These are phyloP conservation scores for Balearica regulorum DNA, from an alignment of 2,797 vertebrate genomes.

Conservation along the genomic window DNA sequence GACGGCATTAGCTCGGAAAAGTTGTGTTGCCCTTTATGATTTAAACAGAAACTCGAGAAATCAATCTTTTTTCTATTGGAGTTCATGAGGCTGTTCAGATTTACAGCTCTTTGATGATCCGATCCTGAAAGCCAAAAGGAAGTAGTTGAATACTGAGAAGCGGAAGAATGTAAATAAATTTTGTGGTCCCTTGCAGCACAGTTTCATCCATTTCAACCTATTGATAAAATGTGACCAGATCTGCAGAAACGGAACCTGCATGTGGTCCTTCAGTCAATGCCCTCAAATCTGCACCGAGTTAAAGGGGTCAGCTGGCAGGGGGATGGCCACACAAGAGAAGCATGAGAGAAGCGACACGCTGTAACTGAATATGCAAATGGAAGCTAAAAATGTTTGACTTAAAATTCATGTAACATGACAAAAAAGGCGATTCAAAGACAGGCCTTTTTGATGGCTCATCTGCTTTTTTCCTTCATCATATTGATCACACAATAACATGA, in stretches of 20 bases:
- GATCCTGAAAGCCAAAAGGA: neutral
- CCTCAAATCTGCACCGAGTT: neutral
- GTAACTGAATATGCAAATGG: neutral
- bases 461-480: neutral
- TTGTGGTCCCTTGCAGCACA: neutral
- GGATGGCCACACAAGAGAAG: neutral
- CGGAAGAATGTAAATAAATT: neutral
- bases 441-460: neutral
- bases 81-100: neutral
- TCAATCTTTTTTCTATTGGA: neutral
- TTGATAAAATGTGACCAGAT: neutral
- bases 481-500: neutral
- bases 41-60: neutral
- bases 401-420: neutral
- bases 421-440: neutral
- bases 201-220: neutral
- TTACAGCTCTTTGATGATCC: neutral
- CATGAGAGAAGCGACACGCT: neutral
- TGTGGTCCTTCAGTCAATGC: neutral
- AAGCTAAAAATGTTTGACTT: neutral
- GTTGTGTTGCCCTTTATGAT: neutral
- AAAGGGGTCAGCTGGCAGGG: neutral
- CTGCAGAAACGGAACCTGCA: neutral
- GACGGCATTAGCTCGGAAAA: neutral
- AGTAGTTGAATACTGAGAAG: neutral